These are phyloP conservation scores for Cryptophagus acutangulus DNA, from an alignment of 2,888 invertebrate genomes.

Conservation along the genomic window DNA sequence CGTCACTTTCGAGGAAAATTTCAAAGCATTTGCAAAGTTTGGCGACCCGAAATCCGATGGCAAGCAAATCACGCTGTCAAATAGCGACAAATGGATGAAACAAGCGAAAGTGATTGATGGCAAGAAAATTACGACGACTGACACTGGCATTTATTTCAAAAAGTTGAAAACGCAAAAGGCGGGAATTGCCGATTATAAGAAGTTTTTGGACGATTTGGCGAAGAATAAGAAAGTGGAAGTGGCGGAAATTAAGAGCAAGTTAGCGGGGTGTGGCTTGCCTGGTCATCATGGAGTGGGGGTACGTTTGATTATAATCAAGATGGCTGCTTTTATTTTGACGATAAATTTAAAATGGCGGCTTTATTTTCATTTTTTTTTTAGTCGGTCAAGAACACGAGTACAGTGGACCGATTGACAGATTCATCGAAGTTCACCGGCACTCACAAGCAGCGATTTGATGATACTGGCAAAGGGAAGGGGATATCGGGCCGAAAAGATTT, in stretches of 20 bases:
- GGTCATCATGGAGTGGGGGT: conserved; percentile 54
- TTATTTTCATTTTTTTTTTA: conserved; percentile 32
- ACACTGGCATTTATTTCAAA: conserved; percentile 89
- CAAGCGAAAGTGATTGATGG: conserved; percentile 77
- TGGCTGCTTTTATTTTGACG: conserved; percentile 7
- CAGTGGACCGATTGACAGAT: conserved; percentile 73
- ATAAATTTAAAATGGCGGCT: conserved; percentile 31
- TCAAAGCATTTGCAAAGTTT: conserved; percentile 82
- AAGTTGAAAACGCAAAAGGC: conserved; percentile 82
- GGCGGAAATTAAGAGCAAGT: conserved; percentile 72
- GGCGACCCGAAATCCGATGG: conserved; percentile 87
- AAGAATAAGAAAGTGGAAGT: conserved; percentile 78
- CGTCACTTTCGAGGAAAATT: conserved; percentile 59
- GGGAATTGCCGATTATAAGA: conserved; percentile 70
- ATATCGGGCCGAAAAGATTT: conserved; percentile 77
- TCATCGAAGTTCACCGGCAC: conserved; percentile 81
- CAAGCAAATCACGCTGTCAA: conserved; percentile 77
- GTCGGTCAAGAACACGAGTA: conserved; percentile 43
- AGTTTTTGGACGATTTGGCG: conserved; percentile 80
- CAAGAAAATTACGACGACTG: conserved; percentile 85
- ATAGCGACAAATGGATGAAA: conserved; percentile 95
- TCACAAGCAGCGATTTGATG: conserved; percentile 79
- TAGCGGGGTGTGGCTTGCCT: conserved; percentile 75
- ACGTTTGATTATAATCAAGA: conserved; percentile 20
- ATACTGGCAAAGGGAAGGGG: conserved; percentile 79